Conservation (phyloP, 92 coral and sea anemone genomes). For the Porites evermanni region DNA sequence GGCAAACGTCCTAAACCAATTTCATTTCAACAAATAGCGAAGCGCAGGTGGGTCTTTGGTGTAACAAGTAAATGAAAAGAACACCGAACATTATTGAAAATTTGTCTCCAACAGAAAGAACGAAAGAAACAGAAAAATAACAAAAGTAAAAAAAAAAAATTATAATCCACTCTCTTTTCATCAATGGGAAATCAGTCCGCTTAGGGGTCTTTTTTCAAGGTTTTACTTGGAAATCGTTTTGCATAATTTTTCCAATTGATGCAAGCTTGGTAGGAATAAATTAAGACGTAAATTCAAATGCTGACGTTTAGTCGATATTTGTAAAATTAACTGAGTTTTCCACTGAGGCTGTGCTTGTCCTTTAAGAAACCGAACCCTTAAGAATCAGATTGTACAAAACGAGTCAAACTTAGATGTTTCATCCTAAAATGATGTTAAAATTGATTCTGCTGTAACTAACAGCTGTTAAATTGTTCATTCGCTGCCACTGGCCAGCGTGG, state of each 20-base stretch:
- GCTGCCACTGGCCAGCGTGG: not conserved
- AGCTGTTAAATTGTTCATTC: not conserved
- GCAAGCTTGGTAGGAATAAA: too few relatives aligned
- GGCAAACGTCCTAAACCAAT: slow-evolving; percentile 11
- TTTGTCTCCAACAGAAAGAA: not conserved
- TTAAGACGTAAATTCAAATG: too few relatives aligned
- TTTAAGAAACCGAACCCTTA: too few relatives aligned
- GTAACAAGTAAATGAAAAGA: not conserved
- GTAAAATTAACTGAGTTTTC: not conserved
- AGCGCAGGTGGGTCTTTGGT: slow-evolving; percentile 29
- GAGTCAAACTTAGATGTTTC: not conserved
- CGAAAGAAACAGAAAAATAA: not conserved
- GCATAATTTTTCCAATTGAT: not conserved
- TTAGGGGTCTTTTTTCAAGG: too few relatives aligned
- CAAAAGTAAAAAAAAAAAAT: not conserved
- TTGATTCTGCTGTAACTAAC: not conserved
- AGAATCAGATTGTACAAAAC: too few relatives aligned
- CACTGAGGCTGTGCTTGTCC: not conserved
- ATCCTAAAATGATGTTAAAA: not conserved
- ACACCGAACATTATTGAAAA: too few relatives aligned
- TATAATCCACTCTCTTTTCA: too few relatives aligned
- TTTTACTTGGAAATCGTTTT: not conserved
- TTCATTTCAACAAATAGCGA: slow-evolving; percentile 20
- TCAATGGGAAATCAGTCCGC: too few relatives aligned
- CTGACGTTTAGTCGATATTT: not conserved